Evolutionary conservation across 2,888 invertebrate species (phyloP), one percentile per base, ranked within the genome.

Genomic region (Hydrotaea diabolus): DNA sequence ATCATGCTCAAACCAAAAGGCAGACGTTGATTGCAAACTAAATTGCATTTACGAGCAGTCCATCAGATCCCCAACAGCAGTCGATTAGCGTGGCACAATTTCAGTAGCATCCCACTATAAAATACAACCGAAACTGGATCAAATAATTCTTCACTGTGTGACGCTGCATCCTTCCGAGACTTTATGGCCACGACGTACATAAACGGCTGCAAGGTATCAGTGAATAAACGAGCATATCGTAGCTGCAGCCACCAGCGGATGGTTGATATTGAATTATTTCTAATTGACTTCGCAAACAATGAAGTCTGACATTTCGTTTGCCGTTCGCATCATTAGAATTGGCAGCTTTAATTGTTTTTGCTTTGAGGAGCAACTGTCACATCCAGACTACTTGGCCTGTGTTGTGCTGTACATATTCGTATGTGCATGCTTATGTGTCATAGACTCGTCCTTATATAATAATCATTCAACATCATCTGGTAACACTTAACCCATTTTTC

Each of bases 321-420:
- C 55, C 55, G 23, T 21, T 55, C 55, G n/a, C 21, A 55, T 21
- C 55, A 55, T 55, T 19, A 7, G 55, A 55, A 19, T 55, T 55
- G 21, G 23, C 55, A 55, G 23, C 4, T 23, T 55, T 55, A 55
- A 55, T 55, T 55, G 21, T 21, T 19, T 49, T 55, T 7, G 31
- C 55, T 55, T 19, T 55, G 55, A 55, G 55, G 17, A 55, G 23
- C 55, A 21, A 55, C 21, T 55, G 55, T 55, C 55, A 21, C 55
- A 55, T 21, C 0, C 55, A 55, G 55, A 21, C 55, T 7, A 53
- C 55, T 55, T 9, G 23, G 8, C n/a, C 15, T 49, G 49, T 43
- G 15, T 43, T 2, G 3, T 4, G 3, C 9, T 43, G n/a, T 49
- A n/a, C n/a, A n/a, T 49, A n/a, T 49, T n/a, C 7, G 49, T 49